Conservation (phyloP, 2,797 vertebrate genomes). For the Microctenopoma stevenorrisi region DNA sequence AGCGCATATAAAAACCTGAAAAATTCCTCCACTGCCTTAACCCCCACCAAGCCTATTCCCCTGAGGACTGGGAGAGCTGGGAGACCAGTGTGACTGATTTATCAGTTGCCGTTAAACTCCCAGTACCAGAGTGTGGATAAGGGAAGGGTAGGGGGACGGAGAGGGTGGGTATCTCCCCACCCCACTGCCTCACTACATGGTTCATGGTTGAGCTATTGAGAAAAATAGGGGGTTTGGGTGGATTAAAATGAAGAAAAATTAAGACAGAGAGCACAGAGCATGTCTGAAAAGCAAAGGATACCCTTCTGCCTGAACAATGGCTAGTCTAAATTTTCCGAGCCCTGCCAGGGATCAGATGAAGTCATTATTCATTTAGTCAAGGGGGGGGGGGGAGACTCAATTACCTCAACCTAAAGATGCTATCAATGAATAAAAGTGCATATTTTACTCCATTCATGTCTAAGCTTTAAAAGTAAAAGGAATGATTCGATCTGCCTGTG, state of each 20-base stretch:
- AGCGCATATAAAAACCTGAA: constrained; percentile 75
- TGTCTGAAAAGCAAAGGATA: constrained; percentile 91
- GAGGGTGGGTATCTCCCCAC: constrained; percentile 84
- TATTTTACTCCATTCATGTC: constrained; percentile 96
- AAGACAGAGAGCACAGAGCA: constrained; percentile 90
- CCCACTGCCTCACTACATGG: constrained; percentile 86
- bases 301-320: constrained; percentile 89
- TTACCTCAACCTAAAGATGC: constrained; percentile 98
- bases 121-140: constrained; percentile 51
- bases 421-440: constrained; percentile 98
- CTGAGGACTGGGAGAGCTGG: constrained; percentile 82
- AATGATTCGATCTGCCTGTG: constrained; percentile 92
- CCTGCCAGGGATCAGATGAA: constrained; percentile 95
- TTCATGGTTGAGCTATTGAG: constrained; percentile 97
- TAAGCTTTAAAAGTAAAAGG: constrained; percentile 94
- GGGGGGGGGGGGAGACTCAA: constrained; percentile 90
- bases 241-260: constrained; percentile 99
- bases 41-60: constrained; percentile 80
- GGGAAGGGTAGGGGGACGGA: constrained; percentile 42
- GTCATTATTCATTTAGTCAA: constrained; percentile 98
- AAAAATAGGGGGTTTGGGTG: constrained; percentile 90
- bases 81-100: constrained; percentile 88
- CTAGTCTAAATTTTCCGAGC: constrained; percentile 87
- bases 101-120: constrained; percentile 89
- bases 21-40: constrained; percentile 79